Conservation (phyloP, 2,888 invertebrate genomes). For the Abscondita cerata region DNA sequence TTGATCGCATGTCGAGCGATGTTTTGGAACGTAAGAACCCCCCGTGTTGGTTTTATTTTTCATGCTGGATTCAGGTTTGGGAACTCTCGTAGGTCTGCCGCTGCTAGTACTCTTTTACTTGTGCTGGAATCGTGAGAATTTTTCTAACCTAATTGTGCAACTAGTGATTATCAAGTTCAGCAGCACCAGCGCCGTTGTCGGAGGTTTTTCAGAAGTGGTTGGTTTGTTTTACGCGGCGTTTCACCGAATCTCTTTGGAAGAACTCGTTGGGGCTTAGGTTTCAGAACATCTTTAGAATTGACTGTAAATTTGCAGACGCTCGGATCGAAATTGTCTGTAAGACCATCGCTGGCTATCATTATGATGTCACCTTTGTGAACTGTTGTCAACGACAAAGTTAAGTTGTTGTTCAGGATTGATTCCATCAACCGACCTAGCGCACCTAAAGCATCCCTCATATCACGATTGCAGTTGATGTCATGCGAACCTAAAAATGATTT, state of each 20-base stretch:
- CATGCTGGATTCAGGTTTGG: conserved; percentile 17
- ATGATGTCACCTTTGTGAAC: conserved; percentile 83
- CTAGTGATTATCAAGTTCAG: conserved; percentile 47
- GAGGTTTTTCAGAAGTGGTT: neutral
- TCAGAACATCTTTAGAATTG: conserved; percentile 52
- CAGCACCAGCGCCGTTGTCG: neutral
- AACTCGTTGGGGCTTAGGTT: conserved; percentile 50
- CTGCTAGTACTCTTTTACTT: conserved; percentile 17
- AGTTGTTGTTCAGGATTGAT: conserved; percentile 84
- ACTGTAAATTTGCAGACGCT: conserved; percentile 88
- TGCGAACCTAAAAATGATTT: conserved; percentile 75
- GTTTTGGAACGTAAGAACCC: conserved; percentile 58
- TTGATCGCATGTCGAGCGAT: conserved; percentile 50
- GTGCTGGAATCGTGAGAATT: conserved; percentile 47
- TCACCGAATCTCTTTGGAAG: conserved; percentile 18
- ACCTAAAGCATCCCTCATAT: conserved; percentile 89
- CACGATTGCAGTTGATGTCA: conserved; percentile 80
- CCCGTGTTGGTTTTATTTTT: conserved; percentile 12
- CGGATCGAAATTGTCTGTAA: conserved; percentile 91
- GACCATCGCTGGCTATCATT: conserved; percentile 87
- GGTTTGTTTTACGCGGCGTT: conserved; percentile 36
- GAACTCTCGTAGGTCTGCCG: conserved; percentile 20
- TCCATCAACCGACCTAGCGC: conserved; percentile 89
- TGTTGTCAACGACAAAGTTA: conserved; percentile 84
- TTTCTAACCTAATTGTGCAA: conserved; percentile 52